Evolutionary conservation across 2,888 invertebrate genomes (phyloP), one percentile per base, ranked within the genome.

Genomic region (Marronus borbonicus): DNA sequence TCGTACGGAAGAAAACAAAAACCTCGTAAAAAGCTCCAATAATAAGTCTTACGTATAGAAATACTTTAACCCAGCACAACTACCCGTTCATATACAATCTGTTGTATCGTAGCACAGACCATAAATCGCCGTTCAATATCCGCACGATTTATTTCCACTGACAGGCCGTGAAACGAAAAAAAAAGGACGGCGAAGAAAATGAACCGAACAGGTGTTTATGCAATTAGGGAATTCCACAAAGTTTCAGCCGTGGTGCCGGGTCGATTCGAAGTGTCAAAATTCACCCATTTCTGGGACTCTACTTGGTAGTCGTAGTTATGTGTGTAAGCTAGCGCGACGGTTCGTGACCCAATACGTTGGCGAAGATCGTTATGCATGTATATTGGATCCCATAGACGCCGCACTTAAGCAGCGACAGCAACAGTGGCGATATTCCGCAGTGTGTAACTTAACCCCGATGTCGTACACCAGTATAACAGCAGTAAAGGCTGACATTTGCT

Each of bases 401-500:
- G 14, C 36, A 65, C 17, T 65, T 39, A 17, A 39, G 17, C 39
- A 36, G 17, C 65, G 8, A 31, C 2, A 24, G 65, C 39, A 65
- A 44, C 44, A 44, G 55, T 55, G 55, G 55, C 55, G 55, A 55
- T 55, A 55, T 68, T 55, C 65, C 44, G 12, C 12, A 36, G 31
- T 36, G 31, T 12, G 81, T 79, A 80, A 81, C 68, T 58, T 74
- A 69, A 81, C 79, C 12, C 68, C 70, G 77, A 77, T 68, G 80
- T 74, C 76, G 28, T 20, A 60, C 24, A 28, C 12, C 28, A 60
- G 28, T 20, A 28, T 55, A 55, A 58, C 39, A 39, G 70, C 62
- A 72, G 80, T 55, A 55, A 58, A 20, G 20, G 70, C 58, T 72
- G 80, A 80, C 80, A 79, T 81, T 80, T 79, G 80, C 80, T 52